Base-by-base conservation (phyloP, 2,113 vertebrate genomes). In the Otocyon megalotis region DNA sequence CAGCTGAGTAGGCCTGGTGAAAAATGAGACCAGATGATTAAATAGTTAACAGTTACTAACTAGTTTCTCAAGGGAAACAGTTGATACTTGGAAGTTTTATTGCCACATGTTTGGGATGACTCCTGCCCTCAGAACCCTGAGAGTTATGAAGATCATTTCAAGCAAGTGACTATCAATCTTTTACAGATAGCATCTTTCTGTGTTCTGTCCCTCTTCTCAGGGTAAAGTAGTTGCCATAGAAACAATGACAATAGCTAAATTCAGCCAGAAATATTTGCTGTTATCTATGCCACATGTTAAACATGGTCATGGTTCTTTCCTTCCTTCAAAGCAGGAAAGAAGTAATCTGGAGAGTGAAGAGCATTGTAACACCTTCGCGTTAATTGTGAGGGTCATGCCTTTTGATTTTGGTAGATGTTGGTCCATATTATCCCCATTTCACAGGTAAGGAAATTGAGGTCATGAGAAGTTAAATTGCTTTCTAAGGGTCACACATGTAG, bases 241-340 rank as follows among this genome's bases (percentile, higher is more conserved):
- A 97, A 98, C 90, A 0, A 83, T 35, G 83, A 93, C 67, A 92
- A 69, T 8, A 48, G 69, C 79, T 96, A 76, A 74, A 95, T 94
- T 96, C 69, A 97, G 87, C 88, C 72, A 43, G 90, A 96, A 91
- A 67, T 81, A 80, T 60, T 93, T 93, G 92, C 96, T 93, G 67
- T 71, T 87, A 14, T 19, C 56, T 80, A 93, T 80, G 83, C 54
- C 81, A 83, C 62, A 48, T 60, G 88, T 94, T 92, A 88, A 58
- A 72, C n/a, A 32, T 4, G 16, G 69, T 54, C n/a, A 32, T 4
- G 16, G 69, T 54, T 92, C 43, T 88, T 72, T 81, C 63, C 37
- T 95, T 72, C 62, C 48, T 95, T 85, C 14, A 22, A 22, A 72
- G 77, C 32, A n/a, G 19, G 71, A 96, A 17, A 89, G 62, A 76